Percentiles rank a stretch among this genome's conserved stretches.
Evolutionary conservation across 2,113 vertebrate species (phyloP).

Genomic region (Hyperopisus bebe): DNA sequence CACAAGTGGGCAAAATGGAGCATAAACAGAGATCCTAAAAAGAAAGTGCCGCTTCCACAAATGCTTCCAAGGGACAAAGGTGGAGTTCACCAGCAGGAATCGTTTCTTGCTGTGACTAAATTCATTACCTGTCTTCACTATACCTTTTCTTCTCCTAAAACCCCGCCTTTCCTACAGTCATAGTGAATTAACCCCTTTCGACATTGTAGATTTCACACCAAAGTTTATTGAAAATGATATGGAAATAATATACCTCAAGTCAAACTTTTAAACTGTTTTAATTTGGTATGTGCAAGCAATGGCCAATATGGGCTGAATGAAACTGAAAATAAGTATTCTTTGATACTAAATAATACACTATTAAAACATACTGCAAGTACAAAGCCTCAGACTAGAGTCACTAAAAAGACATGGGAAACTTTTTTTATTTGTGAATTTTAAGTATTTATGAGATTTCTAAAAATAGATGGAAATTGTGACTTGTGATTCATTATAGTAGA

Average conservation of each 20-base stretch:
- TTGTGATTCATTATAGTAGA: not conserved
- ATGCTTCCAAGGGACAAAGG: not conserved
- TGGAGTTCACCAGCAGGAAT: not conserved
- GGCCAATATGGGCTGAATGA: not conserved
- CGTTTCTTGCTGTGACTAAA: not conserved
- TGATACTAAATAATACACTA: not conserved
- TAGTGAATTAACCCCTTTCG: conserved; percentile 2
- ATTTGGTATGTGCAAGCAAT: not conserved
- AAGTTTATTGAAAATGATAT: not conserved
- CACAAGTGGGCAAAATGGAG: not conserved
- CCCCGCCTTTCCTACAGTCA: not conserved
- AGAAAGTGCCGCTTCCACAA: not conserved
- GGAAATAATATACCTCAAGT: not conserved
- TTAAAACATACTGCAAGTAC: not conserved
- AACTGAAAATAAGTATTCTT: not conserved
- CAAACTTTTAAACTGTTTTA: not conserved
- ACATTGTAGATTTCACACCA: not conserved
- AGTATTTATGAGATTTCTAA: not conserved
- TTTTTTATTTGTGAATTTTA: not conserved
- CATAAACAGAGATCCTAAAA: not conserved
- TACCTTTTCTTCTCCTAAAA: not conserved
- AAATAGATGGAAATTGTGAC: not conserved
- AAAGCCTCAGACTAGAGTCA: not conserved
- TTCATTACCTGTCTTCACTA: conserved; percentile 16
- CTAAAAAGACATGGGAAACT: not conserved